Evolutionary conservation across 2,113 vertebrate species (phyloP), one percentile per base, ranked within the genome.

Genomic region (Lagopus leucura): DNA sequence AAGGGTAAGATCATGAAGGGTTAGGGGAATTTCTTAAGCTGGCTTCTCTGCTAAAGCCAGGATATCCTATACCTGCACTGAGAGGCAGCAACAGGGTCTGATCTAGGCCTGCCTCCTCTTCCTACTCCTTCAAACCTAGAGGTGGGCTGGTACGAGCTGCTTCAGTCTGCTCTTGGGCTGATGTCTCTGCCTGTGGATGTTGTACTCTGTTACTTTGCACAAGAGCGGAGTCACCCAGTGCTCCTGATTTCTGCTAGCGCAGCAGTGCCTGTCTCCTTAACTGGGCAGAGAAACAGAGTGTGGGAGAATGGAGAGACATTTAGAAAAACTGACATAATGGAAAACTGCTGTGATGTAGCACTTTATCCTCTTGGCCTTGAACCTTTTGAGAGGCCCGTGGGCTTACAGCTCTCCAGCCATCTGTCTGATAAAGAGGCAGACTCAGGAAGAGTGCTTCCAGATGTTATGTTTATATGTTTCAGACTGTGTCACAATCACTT

Each of bases 281-380:
- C 52, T 0, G 0, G 14, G 10, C 10, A 20, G 43, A 52, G 75
- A 34, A 82, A 13, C 67, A 0, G 65, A 42, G 77, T 15, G 81
- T 24, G 89, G 57, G 40, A 73, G 64, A 85, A 22, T 3, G 28
- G 69, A 79, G 73, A 57, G 54, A 8, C 50, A 6, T 48, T 60
- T 27, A 83, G 88, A 34, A 73, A 57, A 80, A 22, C 66, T 87
- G 85, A 80, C 82, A 75, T 9, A 58, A 87, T 79, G 85, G 90
- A 85, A 81, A 82, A 38, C 67, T 57, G 79, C 93, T 81, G 83
- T 19, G 77, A 60, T 91, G 78, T 8, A 92, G 69, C 69, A 2
- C 85, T 85, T 67, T 32, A 85, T 95, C 88, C 90, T 86, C 27
- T 57, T 76, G 72, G 83, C 90, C 93, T 91, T 65, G 93, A 89